Percentiles rank a stretch among this genome's conserved stretches.
Evolutionary conservation across 2,888 invertebrate genomes (phyloP).

Genomic region (Drosophila kuntzei): DNA sequence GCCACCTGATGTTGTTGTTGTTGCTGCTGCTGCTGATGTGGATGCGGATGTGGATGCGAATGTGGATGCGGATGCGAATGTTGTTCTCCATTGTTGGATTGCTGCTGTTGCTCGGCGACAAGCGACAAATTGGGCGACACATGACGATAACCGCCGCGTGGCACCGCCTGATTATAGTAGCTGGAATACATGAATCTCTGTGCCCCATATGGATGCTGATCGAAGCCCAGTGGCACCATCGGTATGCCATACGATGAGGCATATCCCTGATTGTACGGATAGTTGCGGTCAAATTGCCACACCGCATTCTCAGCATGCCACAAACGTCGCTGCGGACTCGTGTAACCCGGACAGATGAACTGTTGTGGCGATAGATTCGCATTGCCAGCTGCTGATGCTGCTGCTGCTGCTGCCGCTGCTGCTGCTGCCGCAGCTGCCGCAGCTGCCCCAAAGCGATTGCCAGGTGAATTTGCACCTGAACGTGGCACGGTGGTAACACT

Average conservation of each 20-base stretch:
- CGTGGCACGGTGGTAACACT: conserved; percentile 15
- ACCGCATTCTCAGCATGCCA: conserved; percentile 73
- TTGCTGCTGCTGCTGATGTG: conserved; percentile 30
- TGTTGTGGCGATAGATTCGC: conserved; percentile 33
- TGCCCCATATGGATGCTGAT: conserved; percentile 53
- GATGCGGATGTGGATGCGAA: conserved; percentile 14
- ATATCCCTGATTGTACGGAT: conserved; percentile 71
- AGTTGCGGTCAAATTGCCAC: conserved; percentile 75
- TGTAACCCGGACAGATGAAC: conserved; percentile 65
- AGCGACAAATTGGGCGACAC: conserved; percentile 33
- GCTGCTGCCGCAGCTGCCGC: conserved; percentile 17
- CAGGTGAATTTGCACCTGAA: conserved; percentile 20
- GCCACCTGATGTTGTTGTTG: conserved; percentile 13
- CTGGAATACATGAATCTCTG: conserved; percentile 68
- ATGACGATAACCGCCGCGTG: conserved; percentile 43
- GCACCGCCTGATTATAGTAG: conserved; percentile 53
- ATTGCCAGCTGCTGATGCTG: conserved; percentile 7
- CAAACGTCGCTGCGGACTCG: conserved; percentile 65
- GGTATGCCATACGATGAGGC: conserved; percentile 66
- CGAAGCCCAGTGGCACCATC: conserved; percentile 69
- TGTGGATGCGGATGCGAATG: conserved; percentile 15
- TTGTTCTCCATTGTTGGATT: conserved; percentile 11
- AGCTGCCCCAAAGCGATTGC: conserved; percentile 34
- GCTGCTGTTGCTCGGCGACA: conserved; percentile 13
- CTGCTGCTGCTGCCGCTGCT: conserved; percentile 13